Base-by-base conservation (phyloP, 1,140 invertebrate genomes). In the Pogonus chalceus region DNA sequence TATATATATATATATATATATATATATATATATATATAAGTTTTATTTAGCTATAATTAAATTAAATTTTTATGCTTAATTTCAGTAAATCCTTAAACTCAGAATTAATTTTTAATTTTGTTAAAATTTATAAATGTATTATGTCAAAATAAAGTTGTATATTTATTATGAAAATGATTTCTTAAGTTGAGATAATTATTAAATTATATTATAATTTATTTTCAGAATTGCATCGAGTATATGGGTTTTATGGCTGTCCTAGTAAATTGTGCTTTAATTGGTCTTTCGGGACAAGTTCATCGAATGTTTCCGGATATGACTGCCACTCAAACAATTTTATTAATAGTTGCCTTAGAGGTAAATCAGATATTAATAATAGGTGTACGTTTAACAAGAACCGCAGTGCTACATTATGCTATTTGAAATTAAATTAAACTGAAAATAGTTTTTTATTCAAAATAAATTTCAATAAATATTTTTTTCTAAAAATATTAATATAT, bases 211-310 rank as follows among this genome's bases (percentile, higher is more conserved):
- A 49, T 54, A 24, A 26, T 12, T 49, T 54, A 52, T 56, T 23
- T 64, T 58, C 65, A 92, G 88, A 87, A 89, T 74, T 92, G 90
- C 14, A 87, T 97, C 76, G 89, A 94, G 70, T 79, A 92, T 20
- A 90, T 97, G 80, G 89, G 92, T n/a, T 77, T 92, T 0, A 83
- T 93, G 31, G 91, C 93, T 0, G 91, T 97, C 10, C 75, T 95
- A 57, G 93, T 96, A 0, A 97, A 98, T 72, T 96, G 92, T 74
- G 92, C 90, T 0, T 73, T 98, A 23, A 92, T 98, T 57, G 92
- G 91, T 20, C 78, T 96, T 2, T 94, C 90, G 2, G 92, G 92
- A 1, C 87, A 92, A 62, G 84, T 96, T 4, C 85, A 92, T 58
- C 74, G 91, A 52, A 80, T 95, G 75, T 85, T 91, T 67, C 92